phyloP scores from a whole-genome alignment of 2,797 vertebrate species.

The Uromys caudimaculatus region DNA sequence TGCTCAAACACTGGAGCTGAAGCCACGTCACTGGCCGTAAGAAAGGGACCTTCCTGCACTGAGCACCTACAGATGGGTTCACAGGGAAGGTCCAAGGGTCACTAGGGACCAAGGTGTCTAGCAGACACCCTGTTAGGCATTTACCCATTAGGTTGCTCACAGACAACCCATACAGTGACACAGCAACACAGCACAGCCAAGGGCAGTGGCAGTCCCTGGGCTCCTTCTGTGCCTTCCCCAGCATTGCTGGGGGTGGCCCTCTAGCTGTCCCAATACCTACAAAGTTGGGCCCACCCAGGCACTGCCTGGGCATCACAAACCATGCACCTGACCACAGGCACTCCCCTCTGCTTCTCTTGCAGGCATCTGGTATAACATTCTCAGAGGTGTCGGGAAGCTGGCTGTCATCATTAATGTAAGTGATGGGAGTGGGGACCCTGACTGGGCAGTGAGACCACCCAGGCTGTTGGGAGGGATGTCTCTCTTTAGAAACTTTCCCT shows the following conservation, averaged over 20 bases:
- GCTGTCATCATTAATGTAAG: conserved; percentile 99
- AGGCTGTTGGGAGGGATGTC: neutral
- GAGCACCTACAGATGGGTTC: neutral
- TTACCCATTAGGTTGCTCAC: neutral
- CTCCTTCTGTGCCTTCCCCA: neutral
- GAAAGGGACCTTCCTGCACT: neutral
- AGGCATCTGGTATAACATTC: conserved; percentile 99
- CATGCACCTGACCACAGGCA: neutral
- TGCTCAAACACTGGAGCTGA: accelerated
- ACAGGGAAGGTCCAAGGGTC: neutral
- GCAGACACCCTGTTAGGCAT: neutral
- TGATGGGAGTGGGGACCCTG: conserved; percentile 40
- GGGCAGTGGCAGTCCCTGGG: neutral
- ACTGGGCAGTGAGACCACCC: neutral
- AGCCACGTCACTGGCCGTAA: neutral
- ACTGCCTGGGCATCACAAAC: neutral
- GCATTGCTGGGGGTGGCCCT: neutral
- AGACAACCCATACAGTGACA: neutral
- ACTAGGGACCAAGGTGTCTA: neutral
- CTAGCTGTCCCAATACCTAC: neutral
- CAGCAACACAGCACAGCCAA: neutral
- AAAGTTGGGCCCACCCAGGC: neutral
- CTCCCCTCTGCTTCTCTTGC: neutral
- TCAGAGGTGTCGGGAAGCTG: conserved; percentile 96
- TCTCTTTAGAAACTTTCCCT: neutral